Percentiles rank a stretch among this genome's conserved stretches.
These are phyloP conservation scores for Lutraria lutraria DNA, from an alignment of 2,888 invertebrate genomes.

Conservation along the genomic window DNA sequence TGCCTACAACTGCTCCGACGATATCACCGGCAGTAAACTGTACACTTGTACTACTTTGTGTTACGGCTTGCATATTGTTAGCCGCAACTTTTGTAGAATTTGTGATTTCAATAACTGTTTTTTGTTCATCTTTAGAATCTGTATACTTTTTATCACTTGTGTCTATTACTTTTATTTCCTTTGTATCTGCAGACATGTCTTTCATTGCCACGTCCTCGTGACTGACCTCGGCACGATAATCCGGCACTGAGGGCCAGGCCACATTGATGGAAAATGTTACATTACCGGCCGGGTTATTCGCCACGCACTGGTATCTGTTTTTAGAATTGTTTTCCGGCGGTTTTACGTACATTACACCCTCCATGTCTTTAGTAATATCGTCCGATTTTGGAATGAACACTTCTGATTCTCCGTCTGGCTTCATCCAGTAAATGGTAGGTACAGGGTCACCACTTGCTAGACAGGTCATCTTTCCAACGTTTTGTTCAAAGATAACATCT, in stretches of 20 bases:
- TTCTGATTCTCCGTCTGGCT: constrained; percentile 82
- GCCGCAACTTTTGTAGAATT: constrained; percentile 44
- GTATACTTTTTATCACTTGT: constrained; percentile 51
- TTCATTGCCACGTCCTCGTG: constrained; percentile 42
- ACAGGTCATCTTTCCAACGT: constrained; percentile 83
- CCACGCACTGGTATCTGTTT: constrained; percentile 84
- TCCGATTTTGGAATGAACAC: constrained; percentile 76
- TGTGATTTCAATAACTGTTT: constrained; percentile 27
- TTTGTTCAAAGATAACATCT: constrained; percentile 82
- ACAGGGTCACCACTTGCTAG: constrained; percentile 85
- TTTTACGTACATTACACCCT: constrained; percentile 81
- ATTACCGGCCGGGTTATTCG: constrained; percentile 86
- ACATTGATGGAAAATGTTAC: constrained; percentile 85
- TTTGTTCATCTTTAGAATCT: constrained; percentile 45
- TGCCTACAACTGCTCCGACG: constrained; percentile 85
- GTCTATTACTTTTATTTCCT: constrained; percentile 37
- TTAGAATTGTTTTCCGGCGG: constrained; percentile 75
- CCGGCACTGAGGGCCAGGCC: constrained; percentile 79
- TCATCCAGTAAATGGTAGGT: constrained; percentile 85
- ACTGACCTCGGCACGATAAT: constrained; percentile 39
- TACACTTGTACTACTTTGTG: constrained; percentile 46
- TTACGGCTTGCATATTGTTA: constrained; percentile 45
- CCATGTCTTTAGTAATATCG: constrained; percentile 75
- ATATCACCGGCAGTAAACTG: constrained; percentile 83
- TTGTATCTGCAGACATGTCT: constrained; percentile 41